Conservation (phyloP, 2,888 invertebrate species). For the Rhagonycha lutea region DNA sequence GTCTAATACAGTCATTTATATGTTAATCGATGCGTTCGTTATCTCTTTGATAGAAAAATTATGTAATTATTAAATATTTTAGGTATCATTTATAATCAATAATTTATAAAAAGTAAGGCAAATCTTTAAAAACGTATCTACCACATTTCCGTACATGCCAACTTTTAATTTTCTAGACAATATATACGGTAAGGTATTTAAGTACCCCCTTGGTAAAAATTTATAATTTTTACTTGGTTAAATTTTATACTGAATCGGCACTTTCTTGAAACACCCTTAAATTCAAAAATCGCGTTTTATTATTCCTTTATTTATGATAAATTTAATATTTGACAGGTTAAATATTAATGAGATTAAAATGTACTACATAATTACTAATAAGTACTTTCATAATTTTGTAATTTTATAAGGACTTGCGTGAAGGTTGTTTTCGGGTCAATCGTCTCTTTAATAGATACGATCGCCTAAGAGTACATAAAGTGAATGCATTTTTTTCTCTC, state of each 20-base stretch:
- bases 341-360: background rate
- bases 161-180: too few species aligned
- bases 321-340: background rate
- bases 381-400: constrained; percentile 4
- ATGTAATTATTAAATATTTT: background rate
- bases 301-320: background rate
- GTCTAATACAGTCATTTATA: background rate
- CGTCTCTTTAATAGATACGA: background rate
- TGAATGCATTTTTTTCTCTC: background rate
- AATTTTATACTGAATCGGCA: too few species aligned
- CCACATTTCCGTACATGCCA: too few species aligned
- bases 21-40: background rate
- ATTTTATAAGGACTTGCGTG: background rate
- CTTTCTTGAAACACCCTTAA: background rate
- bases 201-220: too few species aligned
- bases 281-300: background rate
- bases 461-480: background rate
- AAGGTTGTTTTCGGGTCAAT: constrained; percentile 4
- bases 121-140: too few species aligned
- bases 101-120: too few species aligned
- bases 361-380: background rate
- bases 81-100: background rate
- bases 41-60: background rate
- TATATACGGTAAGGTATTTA: too few species aligned
- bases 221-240: too few species aligned